Evolutionary conservation across 2,113 vertebrate species (phyloP).

Genomic region (Myrmecobius fasciatus): DNA sequence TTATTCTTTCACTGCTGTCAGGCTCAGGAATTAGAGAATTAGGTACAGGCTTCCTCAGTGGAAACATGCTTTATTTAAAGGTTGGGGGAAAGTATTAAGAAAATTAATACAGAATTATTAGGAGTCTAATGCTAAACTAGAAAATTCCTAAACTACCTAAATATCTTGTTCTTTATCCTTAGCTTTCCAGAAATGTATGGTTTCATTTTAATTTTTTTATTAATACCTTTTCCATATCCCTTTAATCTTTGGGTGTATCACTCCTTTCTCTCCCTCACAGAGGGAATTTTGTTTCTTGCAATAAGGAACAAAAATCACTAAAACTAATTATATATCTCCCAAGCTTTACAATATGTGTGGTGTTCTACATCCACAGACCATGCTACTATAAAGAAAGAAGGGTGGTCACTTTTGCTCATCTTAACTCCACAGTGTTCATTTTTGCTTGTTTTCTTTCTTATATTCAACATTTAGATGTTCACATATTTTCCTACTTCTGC

Average conservation of each 20-base stretch:
- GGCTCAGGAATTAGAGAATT: constrained; percentile 28
- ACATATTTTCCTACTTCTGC: background rate
- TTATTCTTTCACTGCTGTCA: constrained; percentile 6
- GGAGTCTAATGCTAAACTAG: background rate
- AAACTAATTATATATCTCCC: background rate
- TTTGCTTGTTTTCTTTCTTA: background rate
- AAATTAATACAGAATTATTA: background rate
- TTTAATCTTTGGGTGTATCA: background rate
- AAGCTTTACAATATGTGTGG: background rate
- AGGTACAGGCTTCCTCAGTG: background rate
- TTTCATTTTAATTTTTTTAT: background rate
- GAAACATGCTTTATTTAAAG: constrained; percentile 10
- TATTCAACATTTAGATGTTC: background rate
- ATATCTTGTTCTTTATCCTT: constrained; percentile 6
- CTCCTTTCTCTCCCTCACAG: background rate
- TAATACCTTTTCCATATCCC: background rate
- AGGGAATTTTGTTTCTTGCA: background rate
- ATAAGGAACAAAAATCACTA: background rate
- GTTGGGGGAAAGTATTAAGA: background rate
- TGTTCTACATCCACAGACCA: background rate
- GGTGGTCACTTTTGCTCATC: background rate
- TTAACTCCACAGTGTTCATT: background rate
- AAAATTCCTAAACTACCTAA: constrained; percentile 29
- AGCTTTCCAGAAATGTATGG: constrained; percentile 11
- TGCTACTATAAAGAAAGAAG: background rate